Conservation (phyloP, 2,797 vertebrate species). For the Sparus aurata region DNA sequence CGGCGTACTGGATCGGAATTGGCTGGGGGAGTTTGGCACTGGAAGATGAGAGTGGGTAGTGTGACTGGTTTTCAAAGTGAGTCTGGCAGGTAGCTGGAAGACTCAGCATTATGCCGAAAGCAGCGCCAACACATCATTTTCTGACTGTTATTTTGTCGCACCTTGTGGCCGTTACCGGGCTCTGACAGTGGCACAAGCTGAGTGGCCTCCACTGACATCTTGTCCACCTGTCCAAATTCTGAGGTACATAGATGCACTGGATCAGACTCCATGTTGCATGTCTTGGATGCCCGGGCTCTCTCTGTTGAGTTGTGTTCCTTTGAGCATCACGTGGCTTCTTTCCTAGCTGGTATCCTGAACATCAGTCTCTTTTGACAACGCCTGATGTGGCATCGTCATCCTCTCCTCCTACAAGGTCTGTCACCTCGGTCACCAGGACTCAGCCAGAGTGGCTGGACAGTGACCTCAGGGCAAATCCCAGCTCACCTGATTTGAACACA, state of each 20-base stretch:
- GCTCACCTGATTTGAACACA: not conserved
- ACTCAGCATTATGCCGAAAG: conserved; percentile 64
- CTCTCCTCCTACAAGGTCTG: not conserved
- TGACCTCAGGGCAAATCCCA: conserved; percentile 9
- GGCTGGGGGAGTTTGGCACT: conserved; percentile 63
- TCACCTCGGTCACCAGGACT: conserved; percentile 7
- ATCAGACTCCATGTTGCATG: conserved; percentile 4
- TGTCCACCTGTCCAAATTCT: conserved; percentile 42
- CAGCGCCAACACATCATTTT: conserved; percentile 15
- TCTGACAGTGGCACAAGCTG: conserved; percentile 71
- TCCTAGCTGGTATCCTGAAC: not conserved
- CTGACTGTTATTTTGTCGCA: conserved; percentile 52
- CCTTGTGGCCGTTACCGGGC: conserved; percentile 32
- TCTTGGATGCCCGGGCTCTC: conserved; percentile 2
- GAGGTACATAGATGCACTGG: conserved; percentile 44
- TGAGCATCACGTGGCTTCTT: not conserved
- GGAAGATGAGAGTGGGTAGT: conserved; percentile 56
- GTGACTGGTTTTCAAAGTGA: conserved; percentile 60
- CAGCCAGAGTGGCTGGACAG: not conserved
- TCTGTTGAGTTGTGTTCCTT: conserved; percentile 22
- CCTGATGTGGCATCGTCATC: conserved; percentile 8
- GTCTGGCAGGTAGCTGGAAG: conserved; percentile 60
- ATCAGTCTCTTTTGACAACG: not conserved
- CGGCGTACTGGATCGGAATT: conserved; percentile 74
- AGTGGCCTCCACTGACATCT: conserved; percentile 32